These are phyloP conservation scores for Platypus cylindrus DNA, from an alignment of 2,888 invertebrate species.

Conservation along the genomic window DNA sequence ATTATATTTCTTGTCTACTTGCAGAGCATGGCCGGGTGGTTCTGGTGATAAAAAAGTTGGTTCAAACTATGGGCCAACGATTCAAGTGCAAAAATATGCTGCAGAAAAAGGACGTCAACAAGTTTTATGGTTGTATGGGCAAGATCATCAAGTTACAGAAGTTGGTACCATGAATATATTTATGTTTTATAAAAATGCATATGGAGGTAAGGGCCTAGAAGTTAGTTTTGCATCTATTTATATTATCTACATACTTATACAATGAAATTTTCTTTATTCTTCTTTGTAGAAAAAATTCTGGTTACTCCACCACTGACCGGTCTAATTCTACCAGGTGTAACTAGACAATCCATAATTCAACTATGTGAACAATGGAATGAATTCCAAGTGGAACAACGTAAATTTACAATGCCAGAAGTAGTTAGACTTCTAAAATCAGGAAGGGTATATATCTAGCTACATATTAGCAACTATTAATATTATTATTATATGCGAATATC, in stretches of 20 bases:
- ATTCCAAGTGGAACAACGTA: conserved; percentile 66
- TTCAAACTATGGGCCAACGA: conserved; percentile 82
- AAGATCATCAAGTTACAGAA: conserved; percentile 87
- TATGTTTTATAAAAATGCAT: conserved; percentile 70
- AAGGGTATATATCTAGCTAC: conserved; percentile 69
- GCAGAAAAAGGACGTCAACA: conserved; percentile 72
- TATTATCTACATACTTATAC: neutral
- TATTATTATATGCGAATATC: too few relatives aligned
- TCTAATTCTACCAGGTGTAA: conserved; percentile 89
- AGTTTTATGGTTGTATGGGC: conserved; percentile 92
- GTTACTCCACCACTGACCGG: conserved; percentile 89
- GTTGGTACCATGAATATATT: conserved; percentile 99
- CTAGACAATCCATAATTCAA: conserved; percentile 75
- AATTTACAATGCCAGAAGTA: conserved; percentile 75
- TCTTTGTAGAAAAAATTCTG: conserved; percentile 67
- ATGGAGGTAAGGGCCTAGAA: conserved; percentile 57
- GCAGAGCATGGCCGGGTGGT: conserved; percentile 46
- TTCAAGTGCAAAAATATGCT: conserved; percentile 70
- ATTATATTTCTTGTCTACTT: neutral
- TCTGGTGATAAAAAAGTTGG: conserved; percentile 93
- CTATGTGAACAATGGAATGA: conserved; percentile 75
- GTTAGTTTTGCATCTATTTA: neutral
- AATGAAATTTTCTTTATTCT: conserved; percentile 3
- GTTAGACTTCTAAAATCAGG: conserved; percentile 60
- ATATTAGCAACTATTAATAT: too few relatives aligned